Conservation (phyloP, 1,140 invertebrate species). For the Drosophila trapezifrons region DNA sequence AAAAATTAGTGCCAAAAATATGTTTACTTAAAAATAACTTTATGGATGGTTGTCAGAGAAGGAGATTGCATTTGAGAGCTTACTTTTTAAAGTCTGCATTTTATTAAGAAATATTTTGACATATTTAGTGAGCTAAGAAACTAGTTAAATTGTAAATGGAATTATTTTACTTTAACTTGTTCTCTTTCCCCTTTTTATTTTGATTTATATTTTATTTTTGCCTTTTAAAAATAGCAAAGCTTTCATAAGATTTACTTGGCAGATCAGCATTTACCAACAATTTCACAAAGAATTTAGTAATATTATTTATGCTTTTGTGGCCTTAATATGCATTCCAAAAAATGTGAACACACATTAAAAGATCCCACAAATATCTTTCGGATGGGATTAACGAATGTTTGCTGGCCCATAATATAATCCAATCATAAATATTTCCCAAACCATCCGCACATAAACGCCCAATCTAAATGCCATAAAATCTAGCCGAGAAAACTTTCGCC, state of each 20-base stretch:
- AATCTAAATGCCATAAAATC: constrained; percentile 72
- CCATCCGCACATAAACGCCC: constrained; percentile 70
- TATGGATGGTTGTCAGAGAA: too few species aligned
- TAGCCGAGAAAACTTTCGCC: constrained; percentile 61
- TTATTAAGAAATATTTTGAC: too few species aligned
- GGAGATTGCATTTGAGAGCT: too few species aligned
- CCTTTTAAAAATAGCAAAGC: too few species aligned
- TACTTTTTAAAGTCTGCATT: too few species aligned
- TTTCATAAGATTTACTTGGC: too few species aligned
- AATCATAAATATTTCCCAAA: constrained; percentile 69
- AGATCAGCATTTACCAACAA: not conserved
- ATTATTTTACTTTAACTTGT: not conserved
- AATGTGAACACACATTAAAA: constrained; percentile 25
- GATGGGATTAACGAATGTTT: constrained; percentile 40
- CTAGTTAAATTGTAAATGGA: not conserved
- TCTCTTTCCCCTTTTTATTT: not conserved
- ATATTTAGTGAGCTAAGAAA: not conserved
- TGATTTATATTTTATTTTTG: not conserved
- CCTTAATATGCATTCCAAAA: constrained; percentile 25
- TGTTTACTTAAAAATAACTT: not conserved
- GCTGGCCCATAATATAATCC: constrained; percentile 48
- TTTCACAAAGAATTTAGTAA: constrained; percentile 26
- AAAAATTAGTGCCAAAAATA: not conserved
- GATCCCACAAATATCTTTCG: constrained; percentile 21
- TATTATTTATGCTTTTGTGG: constrained; percentile 11